These are phyloP conservation scores for Ciona savignyi DNA, from an alignment of 23 tunicate species.

Conservation along the genomic window DNA sequence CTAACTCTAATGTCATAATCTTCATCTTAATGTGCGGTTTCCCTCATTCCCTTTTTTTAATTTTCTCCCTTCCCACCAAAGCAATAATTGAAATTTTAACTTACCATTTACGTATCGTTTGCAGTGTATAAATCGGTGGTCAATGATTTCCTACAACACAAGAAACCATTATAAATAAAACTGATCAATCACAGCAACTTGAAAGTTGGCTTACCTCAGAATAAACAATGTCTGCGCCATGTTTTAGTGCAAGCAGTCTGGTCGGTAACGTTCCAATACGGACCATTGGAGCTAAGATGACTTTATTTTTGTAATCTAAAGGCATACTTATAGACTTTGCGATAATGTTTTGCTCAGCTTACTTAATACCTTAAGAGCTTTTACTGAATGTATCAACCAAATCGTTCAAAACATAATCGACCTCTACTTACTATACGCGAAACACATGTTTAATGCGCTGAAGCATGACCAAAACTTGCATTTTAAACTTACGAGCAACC, in stretches of 20 bases:
- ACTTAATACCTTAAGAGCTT: no score
- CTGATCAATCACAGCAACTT: neutral
- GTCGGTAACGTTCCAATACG: conserved; percentile 91
- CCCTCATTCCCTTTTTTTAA: neutral
- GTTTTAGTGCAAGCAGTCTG: conserved; percentile 67
- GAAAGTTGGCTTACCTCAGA: conserved; percentile 45
- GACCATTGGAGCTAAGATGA: conserved; percentile 95
- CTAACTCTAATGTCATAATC: no score
- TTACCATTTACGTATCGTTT: conserved; percentile 77
- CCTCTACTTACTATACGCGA: no score
- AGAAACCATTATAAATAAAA: neutral
- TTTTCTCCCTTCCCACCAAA: neutral
- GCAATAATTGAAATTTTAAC: neutral
- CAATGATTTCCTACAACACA: conserved; percentile 83
- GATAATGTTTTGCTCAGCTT: no score
- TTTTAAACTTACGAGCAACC: no score
- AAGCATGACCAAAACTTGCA: no score
- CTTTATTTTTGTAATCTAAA: conserved; percentile 29
- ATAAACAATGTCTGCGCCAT: conserved; percentile 95
- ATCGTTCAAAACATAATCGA: no score
- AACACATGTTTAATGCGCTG: no score
- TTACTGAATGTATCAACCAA: no score
- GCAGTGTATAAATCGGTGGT: conserved; percentile 82
- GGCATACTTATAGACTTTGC: no score
- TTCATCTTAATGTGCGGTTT: no score